phyloP scores from a whole-genome alignment of 2,113 vertebrate genomes.

The Glaucidium brasilianum region DNA sequence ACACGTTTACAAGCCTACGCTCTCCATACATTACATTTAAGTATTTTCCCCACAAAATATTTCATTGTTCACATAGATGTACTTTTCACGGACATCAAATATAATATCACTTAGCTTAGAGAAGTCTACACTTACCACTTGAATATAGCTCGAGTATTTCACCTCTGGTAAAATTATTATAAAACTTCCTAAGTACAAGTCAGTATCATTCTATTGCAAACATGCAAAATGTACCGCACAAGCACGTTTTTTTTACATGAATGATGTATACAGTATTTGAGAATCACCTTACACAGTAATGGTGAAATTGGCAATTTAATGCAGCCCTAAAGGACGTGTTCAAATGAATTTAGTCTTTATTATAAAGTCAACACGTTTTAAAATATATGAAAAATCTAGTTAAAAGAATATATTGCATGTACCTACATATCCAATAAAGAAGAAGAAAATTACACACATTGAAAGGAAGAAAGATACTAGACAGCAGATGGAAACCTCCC shows the following conservation, averaged over 20 bases:
- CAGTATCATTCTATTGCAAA: background rate
- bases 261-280: slow-evolving; percentile 38
- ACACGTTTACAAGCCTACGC: background rate
- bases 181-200: background rate
- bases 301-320: slow-evolving; percentile 32
- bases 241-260: background rate
- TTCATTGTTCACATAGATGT: background rate
- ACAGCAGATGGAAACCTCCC: background rate
- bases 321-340: background rate
- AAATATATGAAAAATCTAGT: background rate
- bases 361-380: background rate
- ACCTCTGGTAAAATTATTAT: background rate
- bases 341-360: background rate
- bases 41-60: background rate
- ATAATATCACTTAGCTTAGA: background rate
- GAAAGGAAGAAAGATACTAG: background rate
- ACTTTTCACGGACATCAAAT: background rate
- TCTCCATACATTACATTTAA: background rate
- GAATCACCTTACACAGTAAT: slow-evolving; percentile 52
- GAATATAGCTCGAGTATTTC: slow-evolving; percentile 40
- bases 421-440: background rate
- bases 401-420: background rate
- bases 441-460: background rate
- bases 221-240: slow-evolving; percentile 40
- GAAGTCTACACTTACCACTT: slow-evolving; percentile 34